A percentile compares a stretch with the other conserved stretches of the same genome.
Conservation (phyloP, 1,140 invertebrate species). For the Ylistrum balloti region DNA sequence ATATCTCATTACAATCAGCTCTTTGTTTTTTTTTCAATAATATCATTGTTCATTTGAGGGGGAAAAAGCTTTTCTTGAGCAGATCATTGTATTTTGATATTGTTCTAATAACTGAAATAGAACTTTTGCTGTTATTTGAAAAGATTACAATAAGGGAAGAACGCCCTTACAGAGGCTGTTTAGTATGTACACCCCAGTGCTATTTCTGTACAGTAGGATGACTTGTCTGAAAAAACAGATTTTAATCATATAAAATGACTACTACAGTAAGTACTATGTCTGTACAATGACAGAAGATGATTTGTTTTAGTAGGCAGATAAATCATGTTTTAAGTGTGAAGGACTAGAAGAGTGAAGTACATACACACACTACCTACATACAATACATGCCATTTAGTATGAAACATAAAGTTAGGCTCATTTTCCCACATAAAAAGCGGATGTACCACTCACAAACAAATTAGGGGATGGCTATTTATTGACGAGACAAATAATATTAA, state of each 20-base stretch:
- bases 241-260: no score
- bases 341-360: background rate
- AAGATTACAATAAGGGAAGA: background rate
- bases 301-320: background rate
- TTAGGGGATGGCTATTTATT: slow-evolving; percentile 24
- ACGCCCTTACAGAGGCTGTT: no score
- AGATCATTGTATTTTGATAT: no score
- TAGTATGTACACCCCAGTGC: no score
- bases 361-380: background rate
- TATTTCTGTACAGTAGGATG: no score
- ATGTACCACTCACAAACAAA: slow-evolving; percentile 5
- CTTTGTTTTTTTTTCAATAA: no score
- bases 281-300: background rate
- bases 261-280: background rate
- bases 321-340: background rate
- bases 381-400: slow-evolving; percentile 27
- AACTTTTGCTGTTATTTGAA: no score
- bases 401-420: background rate
- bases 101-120: no score
- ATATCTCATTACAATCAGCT: no score
- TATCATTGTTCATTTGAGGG: no score
- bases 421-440: slow-evolving; percentile 33
- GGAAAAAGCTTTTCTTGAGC: no score
- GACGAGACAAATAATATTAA: background rate
- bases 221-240: no score